Conservation (phyloP, 2,113 vertebrate species). For the Danionella cerebrum region DNA sequence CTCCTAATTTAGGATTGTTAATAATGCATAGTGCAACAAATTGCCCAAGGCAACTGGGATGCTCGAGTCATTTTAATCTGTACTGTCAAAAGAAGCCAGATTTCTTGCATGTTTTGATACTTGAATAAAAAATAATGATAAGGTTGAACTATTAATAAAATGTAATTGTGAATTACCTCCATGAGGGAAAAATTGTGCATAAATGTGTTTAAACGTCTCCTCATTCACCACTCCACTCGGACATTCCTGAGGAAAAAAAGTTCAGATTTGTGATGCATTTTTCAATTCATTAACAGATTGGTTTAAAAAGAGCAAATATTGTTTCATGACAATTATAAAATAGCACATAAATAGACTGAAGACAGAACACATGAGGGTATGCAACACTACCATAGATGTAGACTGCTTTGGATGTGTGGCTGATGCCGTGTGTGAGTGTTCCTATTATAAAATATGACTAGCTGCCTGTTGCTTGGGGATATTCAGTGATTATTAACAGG, state of each 20-base stretch:
- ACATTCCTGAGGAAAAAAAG: constrained; percentile 73
- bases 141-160: neutral
- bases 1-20: too few relatives aligned
- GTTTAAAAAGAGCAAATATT: too few relatives aligned
- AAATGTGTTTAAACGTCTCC: constrained; percentile 97
- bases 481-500: constrained; percentile 69
- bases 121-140: too few relatives aligned
- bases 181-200: constrained; percentile 96
- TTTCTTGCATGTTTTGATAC: too few relatives aligned
- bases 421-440: constrained; percentile 55
- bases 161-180: constrained; percentile 73
- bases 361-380: constrained; percentile 66
- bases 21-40: too few relatives aligned
- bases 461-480: constrained; percentile 76
- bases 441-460: constrained; percentile 67
- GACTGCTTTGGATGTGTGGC: constrained; percentile 17
- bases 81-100: too few relatives aligned
- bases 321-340: too few relatives aligned
- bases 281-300: neutral
- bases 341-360: neutral
- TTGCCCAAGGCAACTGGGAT: too few relatives aligned
- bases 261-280: neutral
- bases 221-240: constrained; percentile 95
- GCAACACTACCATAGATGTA: neutral
- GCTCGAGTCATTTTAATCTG: too few relatives aligned